Conservation (phyloP, 2,888 invertebrate genomes). For the Glyphotaelius pellucidus region DNA sequence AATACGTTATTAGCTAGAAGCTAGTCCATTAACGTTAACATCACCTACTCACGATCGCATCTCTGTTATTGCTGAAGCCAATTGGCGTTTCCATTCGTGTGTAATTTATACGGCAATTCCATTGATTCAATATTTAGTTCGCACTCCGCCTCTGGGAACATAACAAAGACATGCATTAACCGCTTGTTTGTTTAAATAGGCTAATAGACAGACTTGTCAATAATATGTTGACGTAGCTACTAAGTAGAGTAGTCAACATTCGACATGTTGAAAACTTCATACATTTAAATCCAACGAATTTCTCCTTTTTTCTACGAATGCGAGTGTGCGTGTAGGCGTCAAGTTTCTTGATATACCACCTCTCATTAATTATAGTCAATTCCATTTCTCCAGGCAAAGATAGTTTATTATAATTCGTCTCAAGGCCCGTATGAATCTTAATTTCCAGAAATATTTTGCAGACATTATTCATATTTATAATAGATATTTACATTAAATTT, state of each 20-base stretch:
- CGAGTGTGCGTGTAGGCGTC: neutral
- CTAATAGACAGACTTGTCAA: neutral
- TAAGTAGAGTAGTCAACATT: neutral
- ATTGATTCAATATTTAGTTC: constrained; percentile 18
- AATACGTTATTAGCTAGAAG: neutral
- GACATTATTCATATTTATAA: neutral
- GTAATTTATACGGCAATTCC: constrained; percentile 14
- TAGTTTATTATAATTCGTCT: neutral
- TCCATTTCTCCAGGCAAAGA: neutral
- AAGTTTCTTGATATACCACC: neutral
- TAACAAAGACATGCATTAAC: constrained; percentile 22
- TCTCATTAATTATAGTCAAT: neutral
- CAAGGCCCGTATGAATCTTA: neutral
- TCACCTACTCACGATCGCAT: neutral
- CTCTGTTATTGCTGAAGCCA: neutral
- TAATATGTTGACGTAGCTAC: neutral
- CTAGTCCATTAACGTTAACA: constrained; percentile 3
- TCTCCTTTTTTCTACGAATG: neutral
- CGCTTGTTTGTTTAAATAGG: neutral
- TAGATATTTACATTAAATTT: neutral
- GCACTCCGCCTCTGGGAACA: neutral
- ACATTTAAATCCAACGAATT: neutral
- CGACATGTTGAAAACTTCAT: neutral
- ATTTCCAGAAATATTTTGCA: neutral
- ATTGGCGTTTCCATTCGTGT: constrained; percentile 14